Evolutionary conservation across 2,797 vertebrate species (phyloP).

Genomic region (Chromobotia macracanthus): DNA sequence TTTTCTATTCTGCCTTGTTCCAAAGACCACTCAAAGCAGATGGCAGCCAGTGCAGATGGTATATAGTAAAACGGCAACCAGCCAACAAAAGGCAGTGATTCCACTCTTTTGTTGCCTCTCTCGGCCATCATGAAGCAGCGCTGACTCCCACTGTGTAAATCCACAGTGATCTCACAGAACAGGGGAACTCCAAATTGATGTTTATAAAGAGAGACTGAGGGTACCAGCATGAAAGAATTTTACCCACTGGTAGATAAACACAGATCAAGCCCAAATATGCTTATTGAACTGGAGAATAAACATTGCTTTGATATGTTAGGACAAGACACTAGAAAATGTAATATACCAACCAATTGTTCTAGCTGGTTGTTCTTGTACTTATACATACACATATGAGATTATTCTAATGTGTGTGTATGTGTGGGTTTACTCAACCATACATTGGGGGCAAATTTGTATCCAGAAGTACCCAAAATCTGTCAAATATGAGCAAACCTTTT

Average conservation of each 20-base stretch:
- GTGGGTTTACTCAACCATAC: too few species aligned
- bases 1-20: background rate
- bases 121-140: background rate
- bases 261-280: slow-evolving; percentile 15
- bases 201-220: slow-evolving; percentile 27
- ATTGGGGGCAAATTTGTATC: too few species aligned
- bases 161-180: too few species aligned
- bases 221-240: slow-evolving; percentile 26
- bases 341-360: too few species aligned
- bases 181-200: slow-evolving; percentile 38
- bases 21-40: slow-evolving; percentile 30
- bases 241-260: slow-evolving; percentile 9
- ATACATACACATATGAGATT: too few species aligned
- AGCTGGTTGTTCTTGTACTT: background rate
- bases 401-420: too few species aligned
- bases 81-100: slow-evolving; percentile 24
- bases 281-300: slow-evolving; percentile 8
- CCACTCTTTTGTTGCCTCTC: slow-evolving; percentile 28
- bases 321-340: background rate
- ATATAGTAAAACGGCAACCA: slow-evolving; percentile 13
- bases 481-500: too few species aligned
- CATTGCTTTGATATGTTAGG: slow-evolving; percentile 1
- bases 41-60: slow-evolving; percentile 48
- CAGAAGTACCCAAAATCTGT: too few species aligned
- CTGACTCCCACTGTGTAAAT: too few species aligned